These are phyloP conservation scores for Thermophis baileyi DNA, from an alignment of 2,113 vertebrate genomes.

Conservation along the genomic window DNA sequence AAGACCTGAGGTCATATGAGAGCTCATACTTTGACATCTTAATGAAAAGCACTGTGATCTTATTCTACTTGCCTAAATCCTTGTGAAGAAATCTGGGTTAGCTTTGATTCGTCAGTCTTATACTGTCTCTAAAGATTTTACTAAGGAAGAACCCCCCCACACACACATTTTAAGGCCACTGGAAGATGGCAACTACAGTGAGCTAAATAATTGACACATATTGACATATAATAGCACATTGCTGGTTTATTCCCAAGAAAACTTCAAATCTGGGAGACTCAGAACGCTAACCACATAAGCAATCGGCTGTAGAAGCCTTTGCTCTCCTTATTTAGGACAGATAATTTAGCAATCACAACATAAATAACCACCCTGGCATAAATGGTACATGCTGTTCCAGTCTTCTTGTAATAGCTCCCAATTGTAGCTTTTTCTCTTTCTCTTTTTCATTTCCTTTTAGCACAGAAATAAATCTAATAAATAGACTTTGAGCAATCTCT, in stretches of 20 bases:
- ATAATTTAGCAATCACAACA: slow-evolving; percentile 26
- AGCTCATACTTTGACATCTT: not conserved
- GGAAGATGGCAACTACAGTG: slow-evolving; percentile 8
- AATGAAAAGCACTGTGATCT: not conserved
- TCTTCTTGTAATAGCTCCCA: not conserved
- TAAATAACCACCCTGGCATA: slow-evolving; percentile 1
- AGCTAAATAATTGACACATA: slow-evolving; percentile 35
- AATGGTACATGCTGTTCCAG: slow-evolving; percentile 30
- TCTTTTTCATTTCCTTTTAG: slow-evolving; percentile 37
- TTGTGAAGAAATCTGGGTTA: not conserved
- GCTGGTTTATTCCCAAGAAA: slow-evolving; percentile 27
- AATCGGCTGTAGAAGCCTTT: not conserved
- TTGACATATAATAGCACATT: not conserved
- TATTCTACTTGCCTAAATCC: not conserved
- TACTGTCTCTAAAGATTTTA: not conserved
- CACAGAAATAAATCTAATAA: slow-evolving; percentile 39
- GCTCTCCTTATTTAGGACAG: not conserved
- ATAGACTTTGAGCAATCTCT: slow-evolving; percentile 30
- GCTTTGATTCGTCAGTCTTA: not conserved
- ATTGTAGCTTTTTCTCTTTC: not conserved
- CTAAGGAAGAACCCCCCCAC: no score
- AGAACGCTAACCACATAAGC: slow-evolving; percentile 6
- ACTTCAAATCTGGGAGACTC: slow-evolving; percentile 12
- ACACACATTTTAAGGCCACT: not conserved
- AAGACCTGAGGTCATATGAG: not conserved